Percentiles rank a stretch among this genome's conserved stretches.
phyloP scores from a whole-genome alignment of 2,797 vertebrate species.

The Micromesistius poutassou region DNA sequence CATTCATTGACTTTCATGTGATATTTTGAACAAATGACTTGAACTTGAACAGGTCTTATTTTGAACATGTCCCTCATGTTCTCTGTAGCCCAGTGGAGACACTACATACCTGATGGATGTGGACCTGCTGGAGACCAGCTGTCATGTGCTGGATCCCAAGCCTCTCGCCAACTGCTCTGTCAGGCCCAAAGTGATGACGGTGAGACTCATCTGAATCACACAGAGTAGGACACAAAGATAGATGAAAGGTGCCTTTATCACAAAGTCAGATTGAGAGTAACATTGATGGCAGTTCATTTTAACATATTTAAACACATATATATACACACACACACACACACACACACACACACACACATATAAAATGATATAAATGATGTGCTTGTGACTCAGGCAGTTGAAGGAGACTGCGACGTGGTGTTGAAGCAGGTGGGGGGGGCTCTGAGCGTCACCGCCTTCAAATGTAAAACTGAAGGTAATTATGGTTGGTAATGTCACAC shows the following conservation, averaged over 20 bases:
- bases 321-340: too few relatives aligned
- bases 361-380: neutral
- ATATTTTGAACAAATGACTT: neutral
- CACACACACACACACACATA: too few relatives aligned
- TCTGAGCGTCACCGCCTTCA: conserved; percentile 67
- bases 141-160: conserved; percentile 73
- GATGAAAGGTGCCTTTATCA: neutral
- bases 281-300: neutral
- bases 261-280: neutral
- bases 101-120: conserved; percentile 63
- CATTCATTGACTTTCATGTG: neutral
- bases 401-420: conserved; percentile 77
- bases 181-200: conserved; percentile 64
- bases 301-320: too few relatives aligned
- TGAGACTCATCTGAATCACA: conserved; percentile 35
- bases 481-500: neutral
- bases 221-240: neutral
- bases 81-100: conserved; percentile 50
- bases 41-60: neutral
- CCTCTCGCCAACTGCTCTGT: conserved; percentile 71
- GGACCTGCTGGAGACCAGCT: conserved; percentile 75
- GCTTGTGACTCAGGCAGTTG: conserved; percentile 62
- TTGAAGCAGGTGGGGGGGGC: conserved; percentile 55
- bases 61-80: neutral
- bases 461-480: conserved; percentile 77